Evolutionary conservation across 2,888 invertebrate genomes (phyloP), one percentile per base, ranked within the genome.

Genomic region (Saturnia pavonia): DNA sequence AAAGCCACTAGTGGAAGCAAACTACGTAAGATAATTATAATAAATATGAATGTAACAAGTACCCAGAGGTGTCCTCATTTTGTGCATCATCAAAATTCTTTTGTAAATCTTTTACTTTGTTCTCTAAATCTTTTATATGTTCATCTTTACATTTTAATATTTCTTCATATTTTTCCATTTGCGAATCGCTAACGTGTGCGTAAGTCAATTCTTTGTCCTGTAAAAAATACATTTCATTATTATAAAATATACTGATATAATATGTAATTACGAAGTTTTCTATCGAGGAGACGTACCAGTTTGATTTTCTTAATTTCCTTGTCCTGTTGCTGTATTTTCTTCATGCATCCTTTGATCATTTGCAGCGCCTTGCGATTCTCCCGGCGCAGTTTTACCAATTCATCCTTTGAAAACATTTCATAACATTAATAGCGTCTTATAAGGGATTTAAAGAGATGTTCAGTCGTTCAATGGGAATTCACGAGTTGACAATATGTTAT

Each of bases 271-370:
- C 6, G 19, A 48, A 1, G 16, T 48, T 1, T 48, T 48, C 6
- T 6, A 48, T 48, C 4, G 48, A 48, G 48, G 22, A 11, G 43
- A 74, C 78, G 74, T 82, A 92, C 93, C 84, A 92, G 78, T 88
- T 91, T 92, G 12, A 91, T 81, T 82, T 91, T 92, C 73, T 91
- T 92, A 0, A 94, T 91, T 84, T 93, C 94, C 72, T 92, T 93
- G 74, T 95, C 94, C 77, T 94, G 88, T 74, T 94, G 93, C 74
- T 94, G 91, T 76, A 94, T 94, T 77, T 94, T 94, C 73, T 94
- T 92, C 90, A 94, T 91, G 74, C 94, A 94, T 45, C 92, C 94
- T 85, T 95, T 95, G 69, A 95, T 95, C 90, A 94, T 94, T 79
- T 94, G 94, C 67, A 95, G 83, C 4, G 95, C 95, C 79, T 95